Evolutionary conservation across 2,113 vertebrate species (phyloP).

Genomic region (Corvus hawaiiensis): DNA sequence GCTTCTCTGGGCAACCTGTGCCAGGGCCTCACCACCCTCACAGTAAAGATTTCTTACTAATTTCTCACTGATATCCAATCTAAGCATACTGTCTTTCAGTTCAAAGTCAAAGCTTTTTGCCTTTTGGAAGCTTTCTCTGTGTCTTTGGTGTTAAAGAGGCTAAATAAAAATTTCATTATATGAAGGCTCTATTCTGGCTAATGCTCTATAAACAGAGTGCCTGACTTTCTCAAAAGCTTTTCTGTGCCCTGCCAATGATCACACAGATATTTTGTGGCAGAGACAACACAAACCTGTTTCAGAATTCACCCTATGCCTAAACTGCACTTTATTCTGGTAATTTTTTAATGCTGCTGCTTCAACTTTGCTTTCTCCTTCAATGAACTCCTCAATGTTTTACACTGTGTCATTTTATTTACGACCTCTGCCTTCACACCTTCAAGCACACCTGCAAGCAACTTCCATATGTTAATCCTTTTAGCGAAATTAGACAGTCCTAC

Average conservation of each 20-base stretch:
- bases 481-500: background rate
- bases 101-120: background rate
- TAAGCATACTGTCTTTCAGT: background rate
- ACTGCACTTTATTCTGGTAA: background rate
- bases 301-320: background rate
- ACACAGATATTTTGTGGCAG: background rate
- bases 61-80: background rate
- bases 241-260: background rate
- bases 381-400: background rate
- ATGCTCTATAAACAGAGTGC: background rate
- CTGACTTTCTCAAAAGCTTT: background rate
- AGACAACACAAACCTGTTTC: background rate
- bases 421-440: background rate
- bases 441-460: background rate
- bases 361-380: background rate
- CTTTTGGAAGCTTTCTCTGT: background rate
- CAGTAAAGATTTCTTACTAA: background rate
- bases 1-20: background rate
- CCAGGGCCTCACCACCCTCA: background rate
- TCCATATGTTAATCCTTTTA: background rate
- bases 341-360: background rate
- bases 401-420: background rate
- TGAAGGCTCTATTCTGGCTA: background rate
- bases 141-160: background rate
- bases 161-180: background rate